Evolutionary conservation across 1,140 invertebrate genomes (phyloP).

Genomic region (Macrobrachium nipponense): DNA sequence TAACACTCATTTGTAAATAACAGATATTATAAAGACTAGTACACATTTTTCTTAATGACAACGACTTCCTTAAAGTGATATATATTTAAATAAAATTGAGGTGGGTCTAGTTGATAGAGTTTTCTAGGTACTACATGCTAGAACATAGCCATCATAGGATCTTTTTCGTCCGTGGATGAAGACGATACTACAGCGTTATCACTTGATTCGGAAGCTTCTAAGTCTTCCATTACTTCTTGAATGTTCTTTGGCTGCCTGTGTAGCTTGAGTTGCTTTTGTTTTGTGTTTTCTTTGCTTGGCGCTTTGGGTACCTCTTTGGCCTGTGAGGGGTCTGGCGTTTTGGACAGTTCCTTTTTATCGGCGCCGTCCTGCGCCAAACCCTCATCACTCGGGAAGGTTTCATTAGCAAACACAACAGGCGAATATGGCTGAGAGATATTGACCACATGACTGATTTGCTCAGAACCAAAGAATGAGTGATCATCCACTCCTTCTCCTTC

Average conservation of each 20-base stretch:
- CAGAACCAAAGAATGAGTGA: conserved; percentile 17
- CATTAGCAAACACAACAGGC: background rate
- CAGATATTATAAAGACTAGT: too few species aligned
- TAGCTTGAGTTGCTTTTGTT: too few species aligned
- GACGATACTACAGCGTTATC: conserved; percentile 3
- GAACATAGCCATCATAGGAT: conserved; percentile 63
- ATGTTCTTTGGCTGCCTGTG: conserved; percentile 60
- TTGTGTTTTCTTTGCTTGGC: background rate
- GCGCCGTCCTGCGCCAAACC: background rate
- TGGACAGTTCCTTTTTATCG: too few species aligned
- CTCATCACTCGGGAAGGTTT: background rate
- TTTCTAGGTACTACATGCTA: background rate
- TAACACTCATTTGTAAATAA: too few species aligned
- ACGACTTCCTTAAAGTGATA: too few species aligned
- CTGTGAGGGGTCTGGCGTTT: background rate
- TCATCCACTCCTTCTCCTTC: conserved; percentile 19
- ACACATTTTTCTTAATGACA: too few species aligned
- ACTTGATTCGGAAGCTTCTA: conserved; percentile 47
- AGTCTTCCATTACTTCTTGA: conserved; percentile 58
- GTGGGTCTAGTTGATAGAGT: background rate
- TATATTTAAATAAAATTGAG: background rate
- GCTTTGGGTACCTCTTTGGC: too few species aligned
- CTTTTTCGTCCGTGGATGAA: conserved; percentile 49
- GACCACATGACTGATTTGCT: conserved; percentile 42
- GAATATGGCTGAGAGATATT: background rate